phyloP scores from a whole-genome alignment of 2,113 vertebrate genomes.

The Sterna hirundo region DNA sequence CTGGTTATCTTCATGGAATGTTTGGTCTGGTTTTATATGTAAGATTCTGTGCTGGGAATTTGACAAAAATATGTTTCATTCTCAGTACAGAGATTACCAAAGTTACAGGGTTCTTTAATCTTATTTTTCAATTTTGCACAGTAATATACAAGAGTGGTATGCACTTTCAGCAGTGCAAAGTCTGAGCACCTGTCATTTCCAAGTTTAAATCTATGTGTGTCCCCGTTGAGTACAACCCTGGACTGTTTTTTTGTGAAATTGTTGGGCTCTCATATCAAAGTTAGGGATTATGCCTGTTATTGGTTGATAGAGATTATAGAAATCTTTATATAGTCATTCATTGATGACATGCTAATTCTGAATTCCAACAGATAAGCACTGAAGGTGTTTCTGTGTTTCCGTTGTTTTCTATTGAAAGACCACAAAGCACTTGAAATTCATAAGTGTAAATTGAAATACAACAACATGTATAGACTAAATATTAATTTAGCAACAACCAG shows the following conservation, averaged over 20 bases:
- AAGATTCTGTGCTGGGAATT: neutral
- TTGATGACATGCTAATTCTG: neutral
- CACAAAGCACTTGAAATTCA: neutral
- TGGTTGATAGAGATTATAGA: neutral
- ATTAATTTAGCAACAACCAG: neutral
- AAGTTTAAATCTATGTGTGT: neutral
- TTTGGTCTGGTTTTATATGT: neutral
- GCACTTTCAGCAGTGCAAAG: neutral
- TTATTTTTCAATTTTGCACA: neutral
- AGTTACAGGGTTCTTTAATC: neutral
- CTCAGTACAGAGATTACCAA: neutral
- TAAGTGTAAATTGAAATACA: neutral
- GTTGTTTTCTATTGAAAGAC: neutral
- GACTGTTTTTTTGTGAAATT: neutral
- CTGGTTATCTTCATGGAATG: neutral
- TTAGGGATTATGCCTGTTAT: neutral
- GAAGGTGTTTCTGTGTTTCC: neutral
- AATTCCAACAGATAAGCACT: neutral
- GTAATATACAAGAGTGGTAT: neutral
- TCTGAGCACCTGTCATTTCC: neutral
- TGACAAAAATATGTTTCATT: neutral
- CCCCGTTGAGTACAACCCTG: neutral
- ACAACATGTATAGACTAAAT: neutral
- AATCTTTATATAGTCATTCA: neutral
- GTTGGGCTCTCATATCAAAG: neutral